Evolutionary conservation across 2,113 vertebrate genomes (phyloP).

Genomic region (Euleptes europaea): DNA sequence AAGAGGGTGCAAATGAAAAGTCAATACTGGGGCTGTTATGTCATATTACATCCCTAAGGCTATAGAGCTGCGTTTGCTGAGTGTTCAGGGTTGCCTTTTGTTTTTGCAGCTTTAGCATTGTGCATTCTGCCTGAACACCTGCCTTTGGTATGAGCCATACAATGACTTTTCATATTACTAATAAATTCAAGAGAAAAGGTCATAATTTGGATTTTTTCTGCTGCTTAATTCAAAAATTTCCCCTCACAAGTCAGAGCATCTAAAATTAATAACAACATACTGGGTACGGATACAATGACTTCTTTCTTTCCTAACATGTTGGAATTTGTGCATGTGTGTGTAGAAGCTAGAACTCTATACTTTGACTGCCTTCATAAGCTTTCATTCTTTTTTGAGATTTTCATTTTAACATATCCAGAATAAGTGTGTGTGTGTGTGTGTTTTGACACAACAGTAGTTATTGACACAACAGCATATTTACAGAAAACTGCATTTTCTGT

Average conservation of each 20-base stretch:
- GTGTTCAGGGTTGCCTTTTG: background rate
- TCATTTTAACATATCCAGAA: constrained; percentile 23
- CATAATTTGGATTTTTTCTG: background rate
- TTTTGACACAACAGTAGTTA: background rate
- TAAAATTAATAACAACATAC: constrained; percentile 24
- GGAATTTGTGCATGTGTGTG: background rate
- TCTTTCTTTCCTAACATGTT: background rate
- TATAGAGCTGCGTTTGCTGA: constrained; percentile 24
- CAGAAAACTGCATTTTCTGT: constrained; percentile 35
- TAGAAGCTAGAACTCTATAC: background rate
- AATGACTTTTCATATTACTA: constrained; percentile 15
- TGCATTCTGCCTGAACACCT: constrained; percentile 47
- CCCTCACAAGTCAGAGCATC: constrained; percentile 9
- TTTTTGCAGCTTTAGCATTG: constrained; percentile 31
- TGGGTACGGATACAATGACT: constrained; percentile 24
- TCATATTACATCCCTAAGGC: constrained; percentile 48
- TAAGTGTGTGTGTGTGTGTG: background rate
- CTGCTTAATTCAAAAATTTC: background rate
- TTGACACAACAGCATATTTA: background rate
- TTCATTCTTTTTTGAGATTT: constrained; percentile 5
- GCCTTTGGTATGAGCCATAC: constrained; percentile 29
- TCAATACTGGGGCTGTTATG: constrained; percentile 46
- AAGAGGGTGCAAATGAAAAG: constrained; percentile 57
- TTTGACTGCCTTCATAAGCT: constrained; percentile 27
- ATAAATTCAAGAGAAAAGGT: constrained; percentile 5